Conservation (phyloP, 2,797 vertebrate genomes). For the Diceros bicornis region DNA sequence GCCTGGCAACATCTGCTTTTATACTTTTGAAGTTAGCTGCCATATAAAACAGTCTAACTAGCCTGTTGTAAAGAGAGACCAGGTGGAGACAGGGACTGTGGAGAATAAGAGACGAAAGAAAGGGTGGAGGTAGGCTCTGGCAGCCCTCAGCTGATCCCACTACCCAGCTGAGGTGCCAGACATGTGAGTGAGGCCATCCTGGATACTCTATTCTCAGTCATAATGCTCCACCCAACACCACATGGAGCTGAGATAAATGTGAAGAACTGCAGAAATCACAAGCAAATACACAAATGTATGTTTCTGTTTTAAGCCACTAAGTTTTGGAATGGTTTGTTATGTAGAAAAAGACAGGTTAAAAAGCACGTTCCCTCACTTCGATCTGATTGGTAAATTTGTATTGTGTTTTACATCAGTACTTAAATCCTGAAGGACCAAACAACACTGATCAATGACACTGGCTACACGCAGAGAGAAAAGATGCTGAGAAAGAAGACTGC, state of each 20-base stretch:
- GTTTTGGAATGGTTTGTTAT: background rate
- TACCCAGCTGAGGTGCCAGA: background rate
- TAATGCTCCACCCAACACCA: background rate
- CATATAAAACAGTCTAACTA: background rate
- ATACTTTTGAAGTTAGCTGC: background rate
- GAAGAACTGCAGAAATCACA: background rate
- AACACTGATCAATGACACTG: background rate
- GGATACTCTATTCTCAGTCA: background rate
- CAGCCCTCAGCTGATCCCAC: background rate
- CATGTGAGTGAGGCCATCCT: background rate
- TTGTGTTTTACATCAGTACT: background rate
- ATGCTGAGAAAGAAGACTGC: background rate
- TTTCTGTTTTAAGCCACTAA: background rate
- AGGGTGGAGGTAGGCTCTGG: background rate
- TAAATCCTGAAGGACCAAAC: background rate
- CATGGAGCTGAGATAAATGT: background rate
- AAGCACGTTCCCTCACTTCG: background rate
- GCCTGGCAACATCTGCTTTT: background rate
- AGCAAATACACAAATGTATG: background rate
- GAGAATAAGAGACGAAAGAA: background rate
- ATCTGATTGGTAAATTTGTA: background rate
- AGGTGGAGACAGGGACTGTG: background rate
- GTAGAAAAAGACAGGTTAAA: background rate
- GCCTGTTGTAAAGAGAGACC: background rate
- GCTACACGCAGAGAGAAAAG: conserved; percentile 5